Conservation (phyloP, 2,888 invertebrate species). For the Boloria euphrosyne region DNA sequence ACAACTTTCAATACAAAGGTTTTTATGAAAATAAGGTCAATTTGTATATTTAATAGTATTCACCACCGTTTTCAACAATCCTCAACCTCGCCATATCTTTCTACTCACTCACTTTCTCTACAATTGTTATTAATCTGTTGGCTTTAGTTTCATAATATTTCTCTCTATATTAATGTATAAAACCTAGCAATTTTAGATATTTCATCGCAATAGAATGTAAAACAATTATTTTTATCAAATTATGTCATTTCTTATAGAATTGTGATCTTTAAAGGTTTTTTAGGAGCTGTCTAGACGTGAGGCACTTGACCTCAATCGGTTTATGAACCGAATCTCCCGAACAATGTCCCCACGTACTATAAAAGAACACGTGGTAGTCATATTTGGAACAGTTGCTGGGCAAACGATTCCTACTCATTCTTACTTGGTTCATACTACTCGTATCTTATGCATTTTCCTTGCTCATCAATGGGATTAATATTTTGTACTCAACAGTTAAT, state of each 20-base stretch:
- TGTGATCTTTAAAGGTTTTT: constrained; percentile 4
- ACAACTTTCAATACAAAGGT: constrained; percentile 32
- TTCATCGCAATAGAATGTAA: too few species aligned
- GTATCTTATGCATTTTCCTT: not conserved
- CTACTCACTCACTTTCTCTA: constrained; percentile 4
- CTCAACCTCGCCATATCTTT: constrained; percentile 23
- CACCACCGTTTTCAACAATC: not conserved
- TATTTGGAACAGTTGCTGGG: constrained; percentile 56
- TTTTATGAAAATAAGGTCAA: constrained; percentile 27
- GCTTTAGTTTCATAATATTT: not conserved
- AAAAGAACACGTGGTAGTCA: constrained; percentile 65
- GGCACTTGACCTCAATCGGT: constrained; percentile 67
- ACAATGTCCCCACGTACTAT: constrained; percentile 56
- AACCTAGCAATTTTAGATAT: too few species aligned
- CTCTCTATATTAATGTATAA: not conserved
- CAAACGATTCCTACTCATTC: constrained; percentile 11
- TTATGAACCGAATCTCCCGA: constrained; percentile 54
- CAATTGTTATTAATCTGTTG: not conserved
- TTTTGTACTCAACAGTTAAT: not conserved
- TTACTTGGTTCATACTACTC: not conserved
- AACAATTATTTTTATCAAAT: too few species aligned
- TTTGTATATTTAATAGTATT: constrained; percentile 9
- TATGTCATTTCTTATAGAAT: not conserved
- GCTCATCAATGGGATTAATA: not conserved
- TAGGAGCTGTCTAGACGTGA: constrained; percentile 51